These are phyloP conservation scores for Gallirallus australis DNA, from an alignment of 2,797 vertebrate species.

Conservation along the genomic window DNA sequence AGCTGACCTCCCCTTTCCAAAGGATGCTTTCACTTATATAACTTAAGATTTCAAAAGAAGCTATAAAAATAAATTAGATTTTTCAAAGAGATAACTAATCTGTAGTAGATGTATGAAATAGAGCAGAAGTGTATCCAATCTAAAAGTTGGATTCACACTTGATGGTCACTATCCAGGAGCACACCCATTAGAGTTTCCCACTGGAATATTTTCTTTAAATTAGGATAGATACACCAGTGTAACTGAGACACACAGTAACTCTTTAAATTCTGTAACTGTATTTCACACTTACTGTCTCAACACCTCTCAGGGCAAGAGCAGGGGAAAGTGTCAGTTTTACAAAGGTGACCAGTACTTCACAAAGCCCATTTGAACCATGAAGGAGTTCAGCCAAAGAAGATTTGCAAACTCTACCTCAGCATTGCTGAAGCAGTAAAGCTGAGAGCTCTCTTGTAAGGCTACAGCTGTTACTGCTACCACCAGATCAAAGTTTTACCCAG, in stretches of 20 bases:
- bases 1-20: background rate
- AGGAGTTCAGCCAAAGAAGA: background rate
- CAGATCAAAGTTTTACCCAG: background rate
- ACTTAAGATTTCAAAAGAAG: slow-evolving; percentile 17
- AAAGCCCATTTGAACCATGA: background rate
- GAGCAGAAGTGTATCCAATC: slow-evolving; percentile 6
- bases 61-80: slow-evolving; percentile 36
- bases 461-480: background rate
- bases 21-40: background rate
- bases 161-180: background rate
- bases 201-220: background rate
- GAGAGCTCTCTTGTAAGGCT: background rate
- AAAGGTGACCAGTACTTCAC: background rate
- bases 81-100: slow-evolving; percentile 9
- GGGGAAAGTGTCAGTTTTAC: background rate
- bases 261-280: background rate
- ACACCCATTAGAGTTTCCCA: background rate
- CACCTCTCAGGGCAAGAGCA: background rate
- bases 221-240: background rate
- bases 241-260: background rate
- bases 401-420: background rate
- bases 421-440: background rate
- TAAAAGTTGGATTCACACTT: slow-evolving; percentile 33
- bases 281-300: background rate
- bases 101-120: slow-evolving; percentile 23